Conservation (phyloP, 2,113 vertebrate genomes). For the Heteronetta atricapilla region DNA sequence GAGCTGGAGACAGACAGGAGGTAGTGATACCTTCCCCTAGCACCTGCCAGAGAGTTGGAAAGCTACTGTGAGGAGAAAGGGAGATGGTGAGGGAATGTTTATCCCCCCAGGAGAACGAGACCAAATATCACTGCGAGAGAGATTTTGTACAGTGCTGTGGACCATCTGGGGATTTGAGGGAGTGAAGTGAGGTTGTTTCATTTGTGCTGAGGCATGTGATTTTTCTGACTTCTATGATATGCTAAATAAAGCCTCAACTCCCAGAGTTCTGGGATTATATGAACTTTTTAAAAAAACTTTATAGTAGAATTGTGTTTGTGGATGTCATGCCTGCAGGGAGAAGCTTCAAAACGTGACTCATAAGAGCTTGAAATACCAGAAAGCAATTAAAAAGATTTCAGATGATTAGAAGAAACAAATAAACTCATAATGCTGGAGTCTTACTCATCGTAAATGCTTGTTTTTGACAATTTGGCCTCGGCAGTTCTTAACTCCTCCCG, state of each 20-base stretch:
- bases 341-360: conserved; percentile 31
- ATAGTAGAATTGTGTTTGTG: neutral
- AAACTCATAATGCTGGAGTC: neutral
- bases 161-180: neutral
- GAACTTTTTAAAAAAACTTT: neutral
- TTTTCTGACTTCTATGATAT: neutral
- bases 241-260: neutral
- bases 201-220: neutral
- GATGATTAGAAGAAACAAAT: neutral
- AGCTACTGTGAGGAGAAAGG: neutral
- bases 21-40: neutral
- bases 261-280: neutral
- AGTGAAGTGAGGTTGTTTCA: neutral
- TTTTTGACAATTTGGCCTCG: neutral
- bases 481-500: neutral
- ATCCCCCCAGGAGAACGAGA: neutral
- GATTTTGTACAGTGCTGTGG: neutral
- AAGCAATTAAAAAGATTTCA: neutral
- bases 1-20: neutral
- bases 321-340: conserved; percentile 6
- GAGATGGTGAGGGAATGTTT: neutral
- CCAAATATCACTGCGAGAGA: neutral
- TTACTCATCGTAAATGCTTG: neutral
- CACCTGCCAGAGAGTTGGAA: neutral
- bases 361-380: conserved; percentile 31